Evolutionary conservation across 2,888 invertebrate genomes (phyloP).

Genomic region (Synergus umbraculus): DNA sequence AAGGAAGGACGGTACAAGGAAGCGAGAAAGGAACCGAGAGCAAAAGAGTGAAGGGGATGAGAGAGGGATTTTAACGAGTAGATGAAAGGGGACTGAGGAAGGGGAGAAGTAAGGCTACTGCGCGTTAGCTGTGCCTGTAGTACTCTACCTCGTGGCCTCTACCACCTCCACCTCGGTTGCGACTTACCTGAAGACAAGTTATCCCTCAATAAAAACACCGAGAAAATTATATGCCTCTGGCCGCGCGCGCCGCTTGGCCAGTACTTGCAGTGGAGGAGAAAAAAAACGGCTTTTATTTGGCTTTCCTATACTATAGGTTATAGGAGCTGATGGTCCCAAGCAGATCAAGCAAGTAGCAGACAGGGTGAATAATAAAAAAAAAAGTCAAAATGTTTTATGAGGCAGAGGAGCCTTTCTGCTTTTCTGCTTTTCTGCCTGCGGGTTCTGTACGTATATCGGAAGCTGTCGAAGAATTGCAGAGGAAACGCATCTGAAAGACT

Average conservation of each 20-base stretch:
- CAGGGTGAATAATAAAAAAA: neutral
- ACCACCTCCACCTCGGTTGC: slow-evolving; percentile 71
- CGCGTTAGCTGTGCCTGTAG: slow-evolving; percentile 75
- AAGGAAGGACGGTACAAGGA: slow-evolving; percentile 43
- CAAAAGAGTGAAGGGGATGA: slow-evolving; percentile 50
- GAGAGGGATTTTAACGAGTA: slow-evolving; percentile 43
- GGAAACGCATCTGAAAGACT: too few species aligned
- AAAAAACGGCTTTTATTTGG: slow-evolving; percentile 56
- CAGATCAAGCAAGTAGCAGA: neutral
- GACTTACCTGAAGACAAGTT: slow-evolving; percentile 77
- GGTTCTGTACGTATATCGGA: too few species aligned
- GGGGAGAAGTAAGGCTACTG: slow-evolving; percentile 69
- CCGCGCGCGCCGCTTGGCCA: slow-evolving; percentile 65
- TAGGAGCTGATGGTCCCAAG: neutral
- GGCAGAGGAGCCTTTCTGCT: neutral
- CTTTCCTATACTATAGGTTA: slow-evolving; percentile 59
- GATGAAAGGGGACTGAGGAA: slow-evolving; percentile 52
- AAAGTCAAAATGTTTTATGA: neutral
- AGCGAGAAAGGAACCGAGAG: slow-evolving; percentile 50
- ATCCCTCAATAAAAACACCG: slow-evolving; percentile 77
- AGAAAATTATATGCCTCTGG: slow-evolving; percentile 77
- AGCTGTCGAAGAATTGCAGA: neutral
- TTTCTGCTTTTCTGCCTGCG: too few species aligned
- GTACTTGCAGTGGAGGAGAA: slow-evolving; percentile 48
- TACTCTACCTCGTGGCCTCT: slow-evolving; percentile 70